Evolutionary conservation across 1,140 invertebrate species (phyloP).

Genomic region (Heliconius congener): DNA sequence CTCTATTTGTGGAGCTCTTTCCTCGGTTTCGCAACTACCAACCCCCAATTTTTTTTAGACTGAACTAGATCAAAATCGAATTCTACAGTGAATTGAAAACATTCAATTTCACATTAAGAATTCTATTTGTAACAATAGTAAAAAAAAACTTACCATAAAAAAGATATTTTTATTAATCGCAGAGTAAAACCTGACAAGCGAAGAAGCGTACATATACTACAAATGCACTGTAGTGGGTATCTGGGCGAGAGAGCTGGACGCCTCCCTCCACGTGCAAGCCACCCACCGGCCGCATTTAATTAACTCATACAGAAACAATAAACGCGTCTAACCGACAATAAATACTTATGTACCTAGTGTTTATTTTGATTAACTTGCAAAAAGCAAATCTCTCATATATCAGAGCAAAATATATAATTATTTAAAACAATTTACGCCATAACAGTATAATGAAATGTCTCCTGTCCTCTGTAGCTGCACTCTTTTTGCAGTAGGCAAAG

Average conservation of each 20-base stretch:
- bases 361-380: not conserved
- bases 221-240: conserved; percentile 3
- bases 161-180: not conserved
- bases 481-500: too few relatives aligned
- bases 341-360: conserved; percentile 2
- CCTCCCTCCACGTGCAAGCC: conserved; percentile 33
- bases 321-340: conserved; percentile 25
- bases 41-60: conserved; percentile 37
- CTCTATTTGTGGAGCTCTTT: conserved; percentile 45
- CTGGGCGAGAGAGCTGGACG: not conserved
- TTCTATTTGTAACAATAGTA: too few relatives aligned
- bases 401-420: not conserved
- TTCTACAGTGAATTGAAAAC: conserved; percentile 34
- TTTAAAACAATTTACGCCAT: not conserved
- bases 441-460: not conserved
- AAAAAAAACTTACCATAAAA: not conserved
- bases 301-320: conserved; percentile 27
- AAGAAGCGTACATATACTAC: conserved; percentile 4
- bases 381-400: not conserved
- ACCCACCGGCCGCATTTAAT: conserved; percentile 23
- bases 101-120: not conserved
- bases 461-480: too few relatives aligned
- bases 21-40: conserved; percentile 41
- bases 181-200: conserved; percentile 6
- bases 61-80: conserved; percentile 30